Percentiles rank a stretch among this genome's conserved stretches.
Conservation (phyloP, 2,113 vertebrate genomes). For the Pomatorhinus ruficollis region DNA sequence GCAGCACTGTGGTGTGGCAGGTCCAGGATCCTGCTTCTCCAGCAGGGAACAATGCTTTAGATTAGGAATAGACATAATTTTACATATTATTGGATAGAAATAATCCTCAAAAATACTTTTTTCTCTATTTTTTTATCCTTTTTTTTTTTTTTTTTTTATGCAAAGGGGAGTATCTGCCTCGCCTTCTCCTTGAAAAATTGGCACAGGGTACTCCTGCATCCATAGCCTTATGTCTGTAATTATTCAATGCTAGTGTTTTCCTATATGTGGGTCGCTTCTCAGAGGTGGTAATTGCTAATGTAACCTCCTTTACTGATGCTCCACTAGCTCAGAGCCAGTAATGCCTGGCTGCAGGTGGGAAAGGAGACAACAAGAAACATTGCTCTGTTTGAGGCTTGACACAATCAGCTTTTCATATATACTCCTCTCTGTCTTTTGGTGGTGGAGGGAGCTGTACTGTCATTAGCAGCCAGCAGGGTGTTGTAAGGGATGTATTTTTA, state of each 20-base stretch:
- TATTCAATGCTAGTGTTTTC: background rate
- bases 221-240: background rate
- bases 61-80: background rate
- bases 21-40: background rate
- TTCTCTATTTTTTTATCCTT: accelerated
- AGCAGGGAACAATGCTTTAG: background rate
- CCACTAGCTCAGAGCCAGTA: background rate
- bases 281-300: background rate
- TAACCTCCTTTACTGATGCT: background rate
- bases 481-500: background rate
- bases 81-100: background rate
- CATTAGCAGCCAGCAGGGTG: background rate
- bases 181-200: background rate
- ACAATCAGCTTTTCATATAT: background rate
- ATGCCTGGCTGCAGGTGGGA: background rate
- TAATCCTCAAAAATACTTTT: no score
- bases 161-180: background rate
- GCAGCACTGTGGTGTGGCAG: background rate
- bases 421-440: background rate
- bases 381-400: background rate
- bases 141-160: background rate
- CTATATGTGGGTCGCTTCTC: background rate
- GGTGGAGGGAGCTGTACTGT: background rate
- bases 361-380: background rate
- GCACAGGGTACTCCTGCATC: background rate